phyloP scores from a whole-genome alignment of 1,140 invertebrate species.

The Psilanteris sp. region DNA sequence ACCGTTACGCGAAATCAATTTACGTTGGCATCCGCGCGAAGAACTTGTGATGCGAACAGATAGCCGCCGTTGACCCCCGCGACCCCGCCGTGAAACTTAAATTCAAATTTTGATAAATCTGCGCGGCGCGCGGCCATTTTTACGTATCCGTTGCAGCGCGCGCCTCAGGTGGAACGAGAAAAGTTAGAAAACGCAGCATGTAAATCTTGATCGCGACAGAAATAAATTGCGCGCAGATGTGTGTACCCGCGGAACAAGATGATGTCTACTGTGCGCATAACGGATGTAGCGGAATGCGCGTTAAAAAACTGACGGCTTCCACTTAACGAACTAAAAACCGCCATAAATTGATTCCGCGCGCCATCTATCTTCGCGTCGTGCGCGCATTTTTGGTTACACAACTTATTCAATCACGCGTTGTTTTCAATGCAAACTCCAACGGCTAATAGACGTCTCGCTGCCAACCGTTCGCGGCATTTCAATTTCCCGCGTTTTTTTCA shows the following conservation, averaged over 20 bases:
- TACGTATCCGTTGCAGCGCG: slow-evolving; percentile 18
- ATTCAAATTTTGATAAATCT: slow-evolving; percentile 44
- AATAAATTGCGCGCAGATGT: slow-evolving; percentile 48
- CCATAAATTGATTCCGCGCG: slow-evolving; percentile 53
- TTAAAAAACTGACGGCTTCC: slow-evolving; percentile 50
- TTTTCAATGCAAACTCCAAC: slow-evolving; percentile 7
- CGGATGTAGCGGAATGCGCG: slow-evolving; percentile 31
- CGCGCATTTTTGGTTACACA: slow-evolving; percentile 19
- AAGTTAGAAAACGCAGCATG: slow-evolving; percentile 51
- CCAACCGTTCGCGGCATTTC: too few species aligned
- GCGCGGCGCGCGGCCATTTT: slow-evolving; percentile 17
- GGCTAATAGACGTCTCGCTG: too few species aligned
- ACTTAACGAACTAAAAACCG: slow-evolving; percentile 47
- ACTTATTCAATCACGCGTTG: slow-evolving; percentile 21
- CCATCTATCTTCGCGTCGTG: slow-evolving; percentile 38
- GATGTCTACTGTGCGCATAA: slow-evolving; percentile 47
- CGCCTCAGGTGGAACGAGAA: slow-evolving; percentile 41
- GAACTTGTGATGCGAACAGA: slow-evolving; percentile 9
- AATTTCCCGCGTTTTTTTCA: too few species aligned
- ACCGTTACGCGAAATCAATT: too few species aligned
- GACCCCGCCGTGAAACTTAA: slow-evolving; percentile 13
- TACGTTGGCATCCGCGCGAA: too few species aligned
- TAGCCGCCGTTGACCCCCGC: background rate
- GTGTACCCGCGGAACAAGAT: slow-evolving; percentile 42
- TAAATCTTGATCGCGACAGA: slow-evolving; percentile 59